A percentile compares a stretch with the other conserved stretches of the same genome.
phyloP scores from a whole-genome alignment of 2,113 vertebrate species.

The Heliornis fulica region DNA sequence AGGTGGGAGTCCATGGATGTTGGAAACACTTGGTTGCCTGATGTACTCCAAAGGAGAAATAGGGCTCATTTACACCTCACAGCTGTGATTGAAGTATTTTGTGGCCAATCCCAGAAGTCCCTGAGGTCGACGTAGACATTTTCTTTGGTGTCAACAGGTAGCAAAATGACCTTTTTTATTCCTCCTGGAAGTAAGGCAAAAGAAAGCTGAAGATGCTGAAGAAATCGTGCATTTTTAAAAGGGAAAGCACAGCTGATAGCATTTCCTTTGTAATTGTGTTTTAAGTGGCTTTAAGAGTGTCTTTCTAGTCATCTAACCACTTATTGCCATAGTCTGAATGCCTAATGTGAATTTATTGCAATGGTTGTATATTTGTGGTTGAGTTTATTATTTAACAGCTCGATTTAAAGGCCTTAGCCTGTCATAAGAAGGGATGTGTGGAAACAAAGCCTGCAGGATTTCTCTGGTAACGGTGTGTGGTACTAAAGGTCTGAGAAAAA shows the following conservation, averaged over 20 bases:
- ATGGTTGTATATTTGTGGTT: background rate
- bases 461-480: background rate
- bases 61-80: background rate
- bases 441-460: background rate
- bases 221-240: background rate
- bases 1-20: background rate
- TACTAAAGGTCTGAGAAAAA: background rate
- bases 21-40: background rate
- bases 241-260: background rate
- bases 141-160: background rate
- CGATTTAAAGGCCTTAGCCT: background rate
- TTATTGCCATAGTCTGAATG: background rate
- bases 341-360: background rate
- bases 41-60: background rate
- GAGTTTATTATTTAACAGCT: background rate
- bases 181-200: background rate
- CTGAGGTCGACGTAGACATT: background rate
- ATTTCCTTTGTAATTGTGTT: background rate
- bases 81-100: background rate
- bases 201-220: background rate
- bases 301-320: background rate
- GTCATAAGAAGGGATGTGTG: background rate
- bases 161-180: background rate
- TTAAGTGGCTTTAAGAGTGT: background rate
- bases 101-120: background rate